Conservation (phyloP, 1,140 invertebrate species). For the Ostrea edulis region DNA sequence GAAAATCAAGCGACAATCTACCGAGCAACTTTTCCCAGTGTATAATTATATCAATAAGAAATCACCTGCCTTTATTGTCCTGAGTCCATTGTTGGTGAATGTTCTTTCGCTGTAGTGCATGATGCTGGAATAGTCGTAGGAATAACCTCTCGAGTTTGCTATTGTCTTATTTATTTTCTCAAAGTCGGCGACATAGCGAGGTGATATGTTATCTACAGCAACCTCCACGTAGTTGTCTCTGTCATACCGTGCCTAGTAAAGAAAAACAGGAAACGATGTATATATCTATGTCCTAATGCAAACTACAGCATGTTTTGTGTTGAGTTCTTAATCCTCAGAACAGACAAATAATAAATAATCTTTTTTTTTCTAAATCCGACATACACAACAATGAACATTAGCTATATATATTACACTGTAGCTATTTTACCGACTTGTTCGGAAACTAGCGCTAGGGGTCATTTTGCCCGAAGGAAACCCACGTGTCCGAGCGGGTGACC, state of each 20-base stretch:
- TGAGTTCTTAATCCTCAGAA: too few species aligned
- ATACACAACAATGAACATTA: too few species aligned
- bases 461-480: too few species aligned
- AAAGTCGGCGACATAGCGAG: slow-evolving; percentile 64
- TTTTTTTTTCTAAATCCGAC: too few species aligned
- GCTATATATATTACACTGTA: too few species aligned
- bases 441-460: too few species aligned
- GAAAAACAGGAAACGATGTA: background rate
- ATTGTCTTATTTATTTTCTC: slow-evolving; percentile 54
- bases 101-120: slow-evolving; percentile 91
- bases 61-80: slow-evolving; percentile 74
- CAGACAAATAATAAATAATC: too few species aligned
- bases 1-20: too few species aligned
- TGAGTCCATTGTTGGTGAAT: slow-evolving; percentile 87
- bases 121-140: slow-evolving; percentile 89
- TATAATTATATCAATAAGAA: background rate
- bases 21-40: background rate
- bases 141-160: slow-evolving; percentile 65
- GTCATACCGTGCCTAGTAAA: slow-evolving; percentile 66
- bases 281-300: too few species aligned
- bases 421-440: too few species aligned
- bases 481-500: too few species aligned
- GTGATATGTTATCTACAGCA: slow-evolving; percentile 64
- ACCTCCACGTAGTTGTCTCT: slow-evolving; percentile 68
- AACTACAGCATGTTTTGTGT: too few species aligned